Evolutionary conservation across 2,113 vertebrate species (phyloP), one percentile per base, ranked within the genome.

Genomic region (Perognathus longimembris): DNA sequence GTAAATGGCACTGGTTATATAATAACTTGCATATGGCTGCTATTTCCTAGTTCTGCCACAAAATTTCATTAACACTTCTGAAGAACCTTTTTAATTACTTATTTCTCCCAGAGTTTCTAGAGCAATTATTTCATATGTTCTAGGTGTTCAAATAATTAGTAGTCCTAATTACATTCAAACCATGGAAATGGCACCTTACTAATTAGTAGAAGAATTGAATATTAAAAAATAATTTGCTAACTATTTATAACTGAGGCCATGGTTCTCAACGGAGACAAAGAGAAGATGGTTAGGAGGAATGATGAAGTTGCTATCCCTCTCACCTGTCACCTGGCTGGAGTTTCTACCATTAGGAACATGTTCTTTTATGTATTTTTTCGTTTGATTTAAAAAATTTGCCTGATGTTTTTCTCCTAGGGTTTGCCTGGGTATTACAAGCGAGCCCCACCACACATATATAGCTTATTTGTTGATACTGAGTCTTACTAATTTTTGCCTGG

Each of bases 21-120:
- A 32, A 38, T 54, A 83, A 70, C n/a, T 24, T 70, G 1, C 34
- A 57, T 38, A 21, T 75, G 11, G 8, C 15, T 90, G 32, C 57
- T 74, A 57, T 79, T 86, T 89, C 67, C 77, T 88, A 85, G 45
- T 86, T 88, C 45, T 6, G 42, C 24, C 38, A 2, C 22, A 70
- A 59, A 79, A 83, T 75, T 36, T 69, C 26, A 67, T 22, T 9
- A 34, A 78, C 14, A 71, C 15, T 54, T 50, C 75, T 57, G 5
- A 82, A 42, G 64, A 32, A 36, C 32, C 42, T 81, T 93, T 54
- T 77, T 61, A 84, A 70, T 75, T 75, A 81, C 20, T 94, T n/a
- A 63, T 70, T 85, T 94, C 30, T 83, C 67, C 24, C 28, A n/a
- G 45, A 36, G 40, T 18, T 15, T 8, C 22, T 7, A 3, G 0